These are phyloP conservation scores for Aproaerema taeniolella DNA, from an alignment of 2,888 invertebrate genomes.

Conservation along the genomic window DNA sequence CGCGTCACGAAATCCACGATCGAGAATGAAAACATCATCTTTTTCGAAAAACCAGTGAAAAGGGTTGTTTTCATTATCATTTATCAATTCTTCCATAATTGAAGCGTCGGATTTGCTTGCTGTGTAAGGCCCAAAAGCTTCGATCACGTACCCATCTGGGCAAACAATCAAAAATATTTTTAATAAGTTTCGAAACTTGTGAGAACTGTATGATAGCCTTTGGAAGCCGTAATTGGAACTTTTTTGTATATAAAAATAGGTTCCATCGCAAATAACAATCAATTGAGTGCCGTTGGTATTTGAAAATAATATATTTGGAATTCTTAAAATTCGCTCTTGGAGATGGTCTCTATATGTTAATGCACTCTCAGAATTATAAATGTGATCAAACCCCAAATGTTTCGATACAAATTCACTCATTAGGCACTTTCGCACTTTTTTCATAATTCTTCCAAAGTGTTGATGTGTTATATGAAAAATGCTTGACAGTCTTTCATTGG, in stretches of 20 bases:
- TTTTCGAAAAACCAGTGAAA: not conserved
- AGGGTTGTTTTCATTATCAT: not conserved
- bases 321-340: not conserved
- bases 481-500: conserved; percentile 1
- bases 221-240: not conserved
- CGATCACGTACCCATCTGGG: not conserved
- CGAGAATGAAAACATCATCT: not conserved
- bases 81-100: not conserved
- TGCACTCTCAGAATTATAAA: not conserved
- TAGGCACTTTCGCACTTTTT: not conserved
- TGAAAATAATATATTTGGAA: not conserved
- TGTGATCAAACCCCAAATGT: not conserved
- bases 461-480: not conserved
- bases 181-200: not conserved
- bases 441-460: not conserved
- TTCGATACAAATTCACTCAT: not conserved
- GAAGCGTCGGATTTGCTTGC: not conserved
- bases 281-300: not conserved
- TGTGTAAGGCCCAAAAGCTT: not conserved
- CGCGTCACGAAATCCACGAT: not conserved
- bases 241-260: not conserved
- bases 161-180: not conserved
- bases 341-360: not conserved
- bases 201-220: not conserved
- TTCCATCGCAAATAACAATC: not conserved